Evolutionary conservation across 1,140 invertebrate genomes (phyloP).

Genomic region (Rhyacophila brunnea): DNA sequence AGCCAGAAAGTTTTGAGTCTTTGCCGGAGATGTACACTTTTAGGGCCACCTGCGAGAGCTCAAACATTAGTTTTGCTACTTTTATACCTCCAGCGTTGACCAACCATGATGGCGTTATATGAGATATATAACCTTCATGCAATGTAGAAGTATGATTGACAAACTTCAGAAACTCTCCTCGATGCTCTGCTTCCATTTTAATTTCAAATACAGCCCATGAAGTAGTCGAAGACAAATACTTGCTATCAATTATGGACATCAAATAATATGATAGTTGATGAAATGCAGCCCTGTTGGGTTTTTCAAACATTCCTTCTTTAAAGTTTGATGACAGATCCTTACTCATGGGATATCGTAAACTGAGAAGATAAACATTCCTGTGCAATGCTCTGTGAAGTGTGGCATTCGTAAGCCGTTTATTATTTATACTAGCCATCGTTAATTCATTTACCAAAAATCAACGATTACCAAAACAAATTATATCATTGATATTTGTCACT

Average conservation of each 20-base stretch:
- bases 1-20: background rate
- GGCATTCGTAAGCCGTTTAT: conserved; percentile 1
- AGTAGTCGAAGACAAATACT: conserved; percentile 9
- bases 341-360: conserved; percentile 22
- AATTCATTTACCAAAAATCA: too few relatives aligned
- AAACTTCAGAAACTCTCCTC: conserved; percentile 23
- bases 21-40: conserved; percentile 17
- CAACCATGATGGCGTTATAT: conserved; percentile 26
- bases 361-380: conserved; percentile 24
- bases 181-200: conserved; percentile 26
- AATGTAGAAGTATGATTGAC: conserved; percentile 14
- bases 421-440: conserved; percentile 15
- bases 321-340: conserved; percentile 18
- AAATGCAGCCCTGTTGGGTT: conserved; percentile 25
- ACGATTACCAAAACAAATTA: too few relatives aligned
- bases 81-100: conserved; percentile 27
- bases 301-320: conserved; percentile 26
- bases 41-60: conserved; percentile 27
- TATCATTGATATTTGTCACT: too few relatives aligned
- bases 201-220: conserved; percentile 23
- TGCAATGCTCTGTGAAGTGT: conserved; percentile 21
- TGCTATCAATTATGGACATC: conserved; percentile 26
- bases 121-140: conserved; percentile 22
- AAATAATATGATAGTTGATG: conserved; percentile 30
- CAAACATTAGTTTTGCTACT: conserved; percentile 26